phyloP scores from a whole-genome alignment of 2,888 invertebrate species.

The Minunthozetes semirufus region DNA sequence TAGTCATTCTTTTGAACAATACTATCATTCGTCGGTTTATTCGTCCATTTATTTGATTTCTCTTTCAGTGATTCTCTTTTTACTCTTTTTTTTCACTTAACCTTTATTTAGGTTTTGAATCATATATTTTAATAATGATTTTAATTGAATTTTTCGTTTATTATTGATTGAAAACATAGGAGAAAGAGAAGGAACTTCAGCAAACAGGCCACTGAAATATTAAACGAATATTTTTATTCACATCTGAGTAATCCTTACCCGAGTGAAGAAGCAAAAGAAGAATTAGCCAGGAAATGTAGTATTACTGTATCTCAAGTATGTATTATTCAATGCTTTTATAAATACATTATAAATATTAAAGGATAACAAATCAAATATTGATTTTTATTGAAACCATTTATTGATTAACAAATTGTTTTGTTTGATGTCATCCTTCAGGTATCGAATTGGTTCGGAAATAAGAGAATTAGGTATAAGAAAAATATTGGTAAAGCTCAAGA shows the following conservation, averaged over 20 bases:
- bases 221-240: conserved; percentile 99
- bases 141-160: conserved; percentile 27
- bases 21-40: conserved; percentile 31
- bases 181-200: conserved; percentile 95
- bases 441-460: conserved; percentile 99
- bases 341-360: not conserved
- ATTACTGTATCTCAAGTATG: conserved; percentile 90
- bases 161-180: conserved; percentile 45
- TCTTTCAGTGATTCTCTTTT: conserved; percentile 29
- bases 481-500: conserved; percentile 99
- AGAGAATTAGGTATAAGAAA: conserved; percentile 99
- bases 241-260: conserved; percentile 99
- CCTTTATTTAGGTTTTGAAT: conserved; percentile 34
- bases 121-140: conserved; percentile 31
- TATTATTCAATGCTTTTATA: not conserved
- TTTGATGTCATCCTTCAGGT: conserved; percentile 59
- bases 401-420: conserved; percentile 5
- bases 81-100: conserved; percentile 17
- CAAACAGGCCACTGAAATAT: conserved; percentile 98
- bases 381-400: not conserved
- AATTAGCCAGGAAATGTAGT: conserved; percentile 96
- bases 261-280: conserved; percentile 99
- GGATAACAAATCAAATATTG: not conserved
- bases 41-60: conserved; percentile 15
- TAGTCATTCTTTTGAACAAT: conserved; percentile 37